These are phyloP conservation scores for Andrena bicolor DNA, from an alignment of 2,888 invertebrate genomes.

Conservation along the genomic window DNA sequence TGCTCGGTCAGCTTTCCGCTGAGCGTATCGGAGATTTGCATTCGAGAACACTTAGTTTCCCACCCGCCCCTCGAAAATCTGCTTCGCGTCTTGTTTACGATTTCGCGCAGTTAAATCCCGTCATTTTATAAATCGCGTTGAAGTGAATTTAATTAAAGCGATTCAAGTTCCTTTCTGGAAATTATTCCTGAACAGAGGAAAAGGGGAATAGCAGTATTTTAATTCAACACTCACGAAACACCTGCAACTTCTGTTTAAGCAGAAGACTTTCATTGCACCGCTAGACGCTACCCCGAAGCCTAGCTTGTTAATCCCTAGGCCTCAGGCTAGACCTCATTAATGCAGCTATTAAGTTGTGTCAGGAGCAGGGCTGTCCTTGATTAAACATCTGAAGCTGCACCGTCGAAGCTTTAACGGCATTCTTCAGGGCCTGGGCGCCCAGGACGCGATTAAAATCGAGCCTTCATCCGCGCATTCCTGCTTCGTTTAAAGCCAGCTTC, in stretches of 20 bases:
- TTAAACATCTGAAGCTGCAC: slow-evolving; percentile 25
- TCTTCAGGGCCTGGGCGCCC: background rate
- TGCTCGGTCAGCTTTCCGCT: slow-evolving; percentile 17
- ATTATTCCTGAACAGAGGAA: too few species aligned
- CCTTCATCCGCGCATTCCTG: slow-evolving; percentile 14
- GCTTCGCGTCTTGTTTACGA: slow-evolving; percentile 18
- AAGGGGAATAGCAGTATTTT: too few species aligned
- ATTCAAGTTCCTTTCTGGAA: too few species aligned
- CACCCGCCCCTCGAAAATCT: slow-evolving; percentile 25
- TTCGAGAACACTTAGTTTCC: slow-evolving; percentile 33
- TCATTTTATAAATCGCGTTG: too few species aligned
- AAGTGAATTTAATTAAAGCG: too few species aligned
- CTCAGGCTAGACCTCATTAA: slow-evolving; percentile 13
- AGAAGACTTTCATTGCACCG: too few species aligned
- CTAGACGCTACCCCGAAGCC: background rate
- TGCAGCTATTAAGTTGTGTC: slow-evolving; percentile 16
- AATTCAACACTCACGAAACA: too few species aligned
- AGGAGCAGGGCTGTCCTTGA: slow-evolving; percentile 11
- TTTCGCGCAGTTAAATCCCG: too few species aligned
- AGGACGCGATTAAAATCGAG: slow-evolving; percentile 17
- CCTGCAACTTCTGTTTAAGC: too few species aligned
- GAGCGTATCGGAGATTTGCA: slow-evolving; percentile 46
- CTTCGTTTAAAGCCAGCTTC: background rate
- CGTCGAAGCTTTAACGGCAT: slow-evolving; percentile 32
- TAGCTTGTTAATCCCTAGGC: slow-evolving; percentile 1